Evolutionary conservation across 1,140 invertebrate genomes (phyloP).

Genomic region (Aphelenchoides fujianensis): DNA sequence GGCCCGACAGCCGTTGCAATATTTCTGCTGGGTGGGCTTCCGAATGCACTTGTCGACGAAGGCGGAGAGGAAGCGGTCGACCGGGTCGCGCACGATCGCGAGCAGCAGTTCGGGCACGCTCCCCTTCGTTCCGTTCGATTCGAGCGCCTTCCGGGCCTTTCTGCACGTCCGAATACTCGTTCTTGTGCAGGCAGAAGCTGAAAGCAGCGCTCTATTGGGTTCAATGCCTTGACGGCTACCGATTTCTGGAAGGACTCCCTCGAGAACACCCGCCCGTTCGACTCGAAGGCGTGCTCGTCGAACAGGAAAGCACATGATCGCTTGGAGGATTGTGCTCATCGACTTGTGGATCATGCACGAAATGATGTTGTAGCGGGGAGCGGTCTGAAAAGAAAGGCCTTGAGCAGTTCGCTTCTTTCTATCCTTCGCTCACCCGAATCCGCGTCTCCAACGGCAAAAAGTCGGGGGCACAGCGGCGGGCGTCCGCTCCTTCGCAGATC

Average conservation of each 20-base stretch:
- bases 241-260: not conserved
- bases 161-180: conserved; percentile 14
- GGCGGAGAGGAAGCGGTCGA: conserved; percentile 35
- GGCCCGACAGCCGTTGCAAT: conserved; percentile 33
- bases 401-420: too few species aligned
- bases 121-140: conserved; percentile 1
- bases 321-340: conserved; percentile 31
- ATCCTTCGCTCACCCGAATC: not conserved
- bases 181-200: conserved; percentile 29
- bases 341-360: conserved; percentile 30
- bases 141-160: conserved; percentile 8
- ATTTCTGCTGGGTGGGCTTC: conserved; percentile 14
- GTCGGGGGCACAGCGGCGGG: not conserved
- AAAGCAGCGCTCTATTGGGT: not conserved
- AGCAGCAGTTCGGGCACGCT: not conserved
- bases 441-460: conserved; percentile 3
- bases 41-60: conserved; percentile 37
- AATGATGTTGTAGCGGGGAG: conserved; percentile 22
- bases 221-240: not conserved
- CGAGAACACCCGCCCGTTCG: not conserved
- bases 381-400: conserved; percentile 10
- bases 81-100: conserved; percentile 29
- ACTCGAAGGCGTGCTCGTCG: conserved; percentile 4
- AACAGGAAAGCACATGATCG: conserved; percentile 23
- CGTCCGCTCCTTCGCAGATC: conserved; percentile 6